A percentile compares a stretch with the other conserved stretches of the same genome.
These are phyloP conservation scores for Bombus confusus DNA, from an alignment of 1,140 invertebrate genomes.

Conservation along the genomic window DNA sequence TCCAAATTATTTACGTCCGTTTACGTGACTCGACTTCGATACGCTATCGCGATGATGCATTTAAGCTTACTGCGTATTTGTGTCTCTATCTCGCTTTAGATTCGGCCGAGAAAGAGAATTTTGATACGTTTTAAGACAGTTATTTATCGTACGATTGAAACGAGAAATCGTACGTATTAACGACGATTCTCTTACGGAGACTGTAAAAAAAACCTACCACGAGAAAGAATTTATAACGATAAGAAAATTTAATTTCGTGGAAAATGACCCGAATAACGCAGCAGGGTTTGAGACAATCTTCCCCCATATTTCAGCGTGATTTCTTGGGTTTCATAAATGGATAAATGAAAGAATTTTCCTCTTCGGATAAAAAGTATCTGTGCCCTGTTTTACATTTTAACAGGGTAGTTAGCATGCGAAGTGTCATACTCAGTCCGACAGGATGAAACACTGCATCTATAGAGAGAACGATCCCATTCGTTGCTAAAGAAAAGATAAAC, in stretches of 20 bases:
- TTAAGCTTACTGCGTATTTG: neutral
- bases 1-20: conserved; percentile 27
- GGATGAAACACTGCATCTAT: neutral
- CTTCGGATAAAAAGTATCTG: neutral
- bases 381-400: neutral
- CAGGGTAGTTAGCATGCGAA: neutral
- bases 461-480: neutral
- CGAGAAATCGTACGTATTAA: too few relatives aligned
- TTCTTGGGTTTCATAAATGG: neutral
- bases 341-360: neutral
- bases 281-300: too few relatives aligned
- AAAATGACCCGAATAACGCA: too few relatives aligned
- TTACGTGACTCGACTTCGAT: neutral
- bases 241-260: too few relatives aligned
- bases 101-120: neutral
- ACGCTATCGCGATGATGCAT: neutral
- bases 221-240: too few relatives aligned
- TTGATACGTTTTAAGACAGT: too few relatives aligned
- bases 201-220: too few relatives aligned
- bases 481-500: too few relatives aligned
- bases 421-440: neutral
- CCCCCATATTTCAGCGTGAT: neutral
- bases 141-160: too few relatives aligned
- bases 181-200: too few relatives aligned
- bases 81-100: neutral